Percentiles rank a stretch among this genome's conserved stretches.
phyloP scores from a whole-genome alignment of 23 tunicate genomes.

The Diplosoma virens region DNA sequence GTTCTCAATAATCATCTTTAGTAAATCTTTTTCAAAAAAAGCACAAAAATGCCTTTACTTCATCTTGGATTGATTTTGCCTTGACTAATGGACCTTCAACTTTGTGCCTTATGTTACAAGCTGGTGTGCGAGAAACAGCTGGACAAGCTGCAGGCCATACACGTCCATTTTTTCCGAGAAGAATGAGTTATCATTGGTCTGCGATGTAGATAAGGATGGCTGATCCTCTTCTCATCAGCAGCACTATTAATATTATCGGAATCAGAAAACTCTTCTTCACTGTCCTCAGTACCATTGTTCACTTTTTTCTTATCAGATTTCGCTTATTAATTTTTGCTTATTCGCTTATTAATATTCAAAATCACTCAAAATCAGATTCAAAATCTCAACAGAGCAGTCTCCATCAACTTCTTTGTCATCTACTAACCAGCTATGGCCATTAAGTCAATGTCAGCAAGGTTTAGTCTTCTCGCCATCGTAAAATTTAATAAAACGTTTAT shows the following conservation, averaged over 20 bases:
- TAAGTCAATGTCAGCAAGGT: too few relatives aligned
- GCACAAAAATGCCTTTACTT: constrained; percentile 16
- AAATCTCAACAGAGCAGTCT: too few relatives aligned
- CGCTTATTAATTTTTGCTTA: too few relatives aligned
- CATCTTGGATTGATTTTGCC: constrained; percentile 17
- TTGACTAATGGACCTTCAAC: constrained; percentile 13
- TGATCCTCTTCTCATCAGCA: constrained; percentile 19
- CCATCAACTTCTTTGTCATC: too few relatives aligned
- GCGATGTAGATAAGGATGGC: constrained; percentile 3
- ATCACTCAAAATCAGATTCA: too few relatives aligned
- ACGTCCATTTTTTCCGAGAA: constrained; percentile 6
- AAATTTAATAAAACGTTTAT: too few relatives aligned
- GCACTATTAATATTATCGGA: neutral
- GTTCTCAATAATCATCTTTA: constrained; percentile 8
- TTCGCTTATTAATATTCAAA: too few relatives aligned
- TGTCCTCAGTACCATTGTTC: too few relatives aligned
- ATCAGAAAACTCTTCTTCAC: constrained; percentile 1
- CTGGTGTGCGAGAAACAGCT: constrained; percentile 8
- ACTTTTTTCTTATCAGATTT: too few relatives aligned
- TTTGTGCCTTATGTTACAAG: constrained; percentile 5
- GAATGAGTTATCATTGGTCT: constrained; percentile 2
- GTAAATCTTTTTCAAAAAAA: constrained; percentile 8
- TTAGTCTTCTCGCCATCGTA: too few relatives aligned
- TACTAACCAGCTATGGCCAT: too few relatives aligned
- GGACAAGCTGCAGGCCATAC: constrained; percentile 5